Evolutionary conservation across 1,140 invertebrate species (phyloP), one percentile per base, ranked within the genome.

Genomic region (Trichonephila inaurata): DNA sequence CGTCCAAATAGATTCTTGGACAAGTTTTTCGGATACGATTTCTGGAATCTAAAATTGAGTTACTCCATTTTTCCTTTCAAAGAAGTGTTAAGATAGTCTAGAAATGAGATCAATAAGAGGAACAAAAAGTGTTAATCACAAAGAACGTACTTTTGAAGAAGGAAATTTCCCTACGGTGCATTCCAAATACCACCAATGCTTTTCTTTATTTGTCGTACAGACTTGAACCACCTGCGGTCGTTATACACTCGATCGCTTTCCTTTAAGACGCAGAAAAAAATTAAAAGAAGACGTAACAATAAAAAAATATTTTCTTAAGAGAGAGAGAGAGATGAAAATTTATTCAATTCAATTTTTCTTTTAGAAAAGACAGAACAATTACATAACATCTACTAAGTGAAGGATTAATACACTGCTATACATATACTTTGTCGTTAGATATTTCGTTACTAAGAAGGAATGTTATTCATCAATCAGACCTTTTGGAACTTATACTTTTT

Each of bases 51-150:
- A 24, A 44, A 44, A 83, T 18, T 83, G 81, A 21, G 16, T 51
- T 51, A 51, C 21, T 83, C 8, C 72, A 77, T 77, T 33, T 77
- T 77, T 7, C 12, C 12, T 1, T 14, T 64, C 7, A 64, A 21
- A 51, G 51, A 51, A 51, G 51, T 51, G 10, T 51, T 7, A 12
- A 19, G 21, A 19, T 19, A 64, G 33, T n/a, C 10, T 77, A 7
- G 21, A 83, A 60, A 60, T 24, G 51, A 83, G 24, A 83, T 83
- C 82, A 83, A 83, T 58, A 58, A n/a, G 1, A 83, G 44, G 51
- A 83, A 83, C 82, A 83, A 83, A 83, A 83, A 83, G 82, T 83
- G 82, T 83, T 83, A 83, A 83, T 83, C 82, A 83, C 51, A n/a
- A 83, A 51, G 14, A 24, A 51, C 19, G 82, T 58, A 58, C 44